Percentiles rank a stretch among this genome's conserved stretches.
Evolutionary conservation across 2,888 invertebrate species (phyloP).

Genomic region (Drosophila infuscata): DNA sequence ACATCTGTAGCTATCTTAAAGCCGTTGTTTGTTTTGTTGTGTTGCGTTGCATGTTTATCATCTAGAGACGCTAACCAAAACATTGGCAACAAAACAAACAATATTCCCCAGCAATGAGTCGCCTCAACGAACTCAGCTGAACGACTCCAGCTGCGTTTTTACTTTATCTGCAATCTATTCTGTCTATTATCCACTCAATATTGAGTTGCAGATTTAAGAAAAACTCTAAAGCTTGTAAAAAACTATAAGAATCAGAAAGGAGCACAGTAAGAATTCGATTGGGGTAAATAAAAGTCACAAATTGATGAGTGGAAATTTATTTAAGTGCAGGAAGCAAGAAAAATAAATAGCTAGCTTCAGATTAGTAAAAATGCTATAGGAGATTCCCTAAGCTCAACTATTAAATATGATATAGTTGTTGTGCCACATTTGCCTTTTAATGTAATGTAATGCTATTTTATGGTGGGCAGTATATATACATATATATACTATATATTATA

Average conservation of each 20-base stretch:
- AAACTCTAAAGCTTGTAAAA: not conserved
- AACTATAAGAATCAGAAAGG: not conserved
- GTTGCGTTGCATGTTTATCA: slow-evolving; percentile 54
- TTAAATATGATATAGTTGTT: not conserved
- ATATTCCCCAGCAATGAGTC: slow-evolving; percentile 15
- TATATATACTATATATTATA: not conserved
- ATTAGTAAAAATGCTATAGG: not conserved
- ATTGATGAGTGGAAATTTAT: not conserved
- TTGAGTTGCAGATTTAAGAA: not conserved
- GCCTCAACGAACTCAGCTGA: slow-evolving; percentile 1
- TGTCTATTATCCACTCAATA: not conserved
- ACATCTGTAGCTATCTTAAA: slow-evolving; percentile 49
- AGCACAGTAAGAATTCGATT: not conserved
- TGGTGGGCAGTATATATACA: not conserved
- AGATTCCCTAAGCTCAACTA: not conserved
- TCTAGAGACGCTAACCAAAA: slow-evolving; percentile 21
- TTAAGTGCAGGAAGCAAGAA: not conserved
- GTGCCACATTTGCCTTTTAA: not conserved
- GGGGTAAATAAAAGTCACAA: not conserved
- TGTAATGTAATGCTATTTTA: not conserved
- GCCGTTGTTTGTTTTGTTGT: slow-evolving; percentile 62
- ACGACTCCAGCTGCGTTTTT: not conserved
- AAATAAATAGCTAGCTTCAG: not conserved
- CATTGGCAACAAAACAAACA: slow-evolving; percentile 11
- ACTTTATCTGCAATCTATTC: slow-evolving; percentile 4